Percentiles rank a stretch among this genome's conserved stretches.
Conservation (phyloP, 2,113 vertebrate species). For the Phyllostomus hastatus region DNA sequence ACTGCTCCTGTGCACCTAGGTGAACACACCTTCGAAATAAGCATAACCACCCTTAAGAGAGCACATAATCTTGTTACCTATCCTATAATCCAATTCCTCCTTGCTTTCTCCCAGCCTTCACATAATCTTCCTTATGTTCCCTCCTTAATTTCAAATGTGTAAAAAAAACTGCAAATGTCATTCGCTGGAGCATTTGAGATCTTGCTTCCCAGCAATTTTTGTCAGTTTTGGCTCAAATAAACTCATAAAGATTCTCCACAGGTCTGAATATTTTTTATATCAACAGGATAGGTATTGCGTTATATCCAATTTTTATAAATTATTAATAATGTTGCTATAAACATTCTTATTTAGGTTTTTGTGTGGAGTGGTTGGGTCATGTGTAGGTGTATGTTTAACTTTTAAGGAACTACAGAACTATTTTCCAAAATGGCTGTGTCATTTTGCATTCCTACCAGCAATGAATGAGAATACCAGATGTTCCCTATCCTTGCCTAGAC, state of each 20-base stretch:
- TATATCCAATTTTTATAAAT: background rate
- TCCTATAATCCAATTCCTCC: background rate
- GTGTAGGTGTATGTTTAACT: background rate
- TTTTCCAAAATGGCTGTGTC: background rate
- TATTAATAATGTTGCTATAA: conserved; percentile 10
- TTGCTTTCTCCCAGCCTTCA: background rate
- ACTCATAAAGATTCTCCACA: background rate
- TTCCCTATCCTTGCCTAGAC: background rate
- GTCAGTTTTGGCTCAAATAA: background rate
- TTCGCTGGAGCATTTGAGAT: background rate
- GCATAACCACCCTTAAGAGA: background rate
- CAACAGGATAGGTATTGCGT: background rate
- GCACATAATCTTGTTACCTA: background rate
- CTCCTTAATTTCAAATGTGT: background rate
- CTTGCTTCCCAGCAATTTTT: background rate
- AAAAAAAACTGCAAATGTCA: background rate
- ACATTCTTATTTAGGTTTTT: conserved; percentile 7
- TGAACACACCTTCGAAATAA: background rate
- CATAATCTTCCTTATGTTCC: background rate
- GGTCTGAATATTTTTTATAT: background rate
- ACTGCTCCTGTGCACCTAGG: background rate
- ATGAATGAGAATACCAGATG: background rate
- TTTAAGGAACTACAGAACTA: background rate
- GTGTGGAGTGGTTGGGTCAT: background rate
- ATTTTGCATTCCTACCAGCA: background rate